A percentile compares a stretch with the other conserved stretches of the same genome.
These are phyloP conservation scores for Rhagoletis pomonella DNA, from an alignment of 1,140 invertebrate genomes.

Conservation along the genomic window DNA sequence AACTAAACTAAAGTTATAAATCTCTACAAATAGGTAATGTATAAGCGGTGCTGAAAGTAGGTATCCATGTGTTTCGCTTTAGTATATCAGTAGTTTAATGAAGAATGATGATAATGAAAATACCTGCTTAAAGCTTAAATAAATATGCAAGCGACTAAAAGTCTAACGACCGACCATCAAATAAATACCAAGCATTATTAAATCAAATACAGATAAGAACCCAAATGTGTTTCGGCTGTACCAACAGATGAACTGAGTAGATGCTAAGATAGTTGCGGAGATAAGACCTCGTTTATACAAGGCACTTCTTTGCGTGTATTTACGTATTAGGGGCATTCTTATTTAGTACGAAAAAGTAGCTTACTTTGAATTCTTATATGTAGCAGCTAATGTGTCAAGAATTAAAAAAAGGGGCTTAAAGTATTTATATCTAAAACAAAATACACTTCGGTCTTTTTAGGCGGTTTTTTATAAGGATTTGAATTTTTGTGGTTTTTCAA, in stretches of 20 bases:
- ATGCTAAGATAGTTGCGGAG: too few relatives aligned
- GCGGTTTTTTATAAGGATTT: too few relatives aligned
- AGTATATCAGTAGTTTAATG: not conserved
- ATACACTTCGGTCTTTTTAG: too few relatives aligned
- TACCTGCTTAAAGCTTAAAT: not conserved
- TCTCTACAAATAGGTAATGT: not conserved
- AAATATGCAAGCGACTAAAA: not conserved
- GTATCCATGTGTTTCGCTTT: not conserved
- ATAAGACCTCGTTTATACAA: too few relatives aligned
- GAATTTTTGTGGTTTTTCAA: too few relatives aligned
- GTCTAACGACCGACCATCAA: slow-evolving; percentile 26
- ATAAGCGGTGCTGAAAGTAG: not conserved
- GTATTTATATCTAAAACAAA: too few relatives aligned
- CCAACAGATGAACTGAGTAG: not conserved
- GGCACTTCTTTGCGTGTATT: too few relatives aligned
- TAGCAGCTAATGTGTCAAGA: too few relatives aligned
- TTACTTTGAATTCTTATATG: too few relatives aligned
- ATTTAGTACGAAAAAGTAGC: too few relatives aligned
- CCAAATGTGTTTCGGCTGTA: not conserved
- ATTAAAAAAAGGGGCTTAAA: too few relatives aligned
- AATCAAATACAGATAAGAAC: not conserved
- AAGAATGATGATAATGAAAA: slow-evolving; percentile 6
- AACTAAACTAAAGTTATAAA: not conserved
- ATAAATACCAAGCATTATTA: slow-evolving; percentile 14
- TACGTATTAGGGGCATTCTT: not conserved